Base-by-base conservation (phyloP, 2,113 vertebrate species). In the Eleginops maclovinus region DNA sequence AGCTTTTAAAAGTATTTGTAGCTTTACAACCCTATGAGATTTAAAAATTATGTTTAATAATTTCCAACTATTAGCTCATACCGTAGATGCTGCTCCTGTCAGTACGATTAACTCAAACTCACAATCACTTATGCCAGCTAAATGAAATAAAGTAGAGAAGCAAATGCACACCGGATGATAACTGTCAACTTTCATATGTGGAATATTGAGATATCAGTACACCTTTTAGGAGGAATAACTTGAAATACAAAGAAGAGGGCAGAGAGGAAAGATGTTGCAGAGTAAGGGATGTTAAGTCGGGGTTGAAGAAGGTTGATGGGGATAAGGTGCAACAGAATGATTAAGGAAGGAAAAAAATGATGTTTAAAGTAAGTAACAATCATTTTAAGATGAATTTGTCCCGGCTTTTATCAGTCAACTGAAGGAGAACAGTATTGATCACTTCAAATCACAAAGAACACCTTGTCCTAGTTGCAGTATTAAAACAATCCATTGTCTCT, bases 341-440 rank as follows among this genome's bases (percentile, higher is more conserved):
- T 10, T 1, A 17, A 24, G 31, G n/a, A n/a, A n/a, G n/a, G n/a
- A n/a, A 13, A 9, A 51, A 9, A 47, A 61, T 14, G 9, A 2
- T 49, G n/a, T 17, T 9, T 36, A 0, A 73, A 59, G 31, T 21
- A 70, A 74, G 51, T 14, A 44, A 17, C 19, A 51, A 58, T 54
- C 11, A 40, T 26, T 58, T 24, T 19, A 66, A 60, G 41, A 70
- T 59, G n/a, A 14, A 47, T 55, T 70, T 68, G 60, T 58, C 49
- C 43, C 64, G 0, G 13, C 56, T 79, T 75, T 81, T 75, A 75
- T 72, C 79, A 68, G 71, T 59, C 14, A 0, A 11, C 55, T 62
- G 54, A 81, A 77, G 41, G 44, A 73, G 50, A 77, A 9, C 41
- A 55, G 10, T 21, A 75, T 69, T 68, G 69, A 78, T 81, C 69